Evolutionary conservation across 2,888 invertebrate species (phyloP), one percentile per base, ranked within the genome.

Genomic region (Iphiclides podalirius): DNA sequence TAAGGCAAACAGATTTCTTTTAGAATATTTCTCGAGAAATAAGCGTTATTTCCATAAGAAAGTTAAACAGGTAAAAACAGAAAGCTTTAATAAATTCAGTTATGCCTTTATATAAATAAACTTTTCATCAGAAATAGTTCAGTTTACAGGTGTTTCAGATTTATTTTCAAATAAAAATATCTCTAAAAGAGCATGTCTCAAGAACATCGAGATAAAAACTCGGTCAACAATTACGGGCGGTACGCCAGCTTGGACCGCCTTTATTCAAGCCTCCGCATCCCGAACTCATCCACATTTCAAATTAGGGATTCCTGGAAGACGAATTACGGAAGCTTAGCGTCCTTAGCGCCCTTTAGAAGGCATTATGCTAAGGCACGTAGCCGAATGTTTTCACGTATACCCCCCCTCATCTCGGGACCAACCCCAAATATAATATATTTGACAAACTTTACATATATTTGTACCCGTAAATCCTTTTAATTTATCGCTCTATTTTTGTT

Each of bases 361-460:
- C 78, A 88, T 88, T 88, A 88, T 88, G 88, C 87, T 73, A 70
- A 74, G 74, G 87, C 88, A 88, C 88, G 88, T 85, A 79, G 67
- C 68, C 71, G 81, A 78, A 86, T 87, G 79, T 81, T 87, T 87
- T 79, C 88, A 88, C 88, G 88, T 81, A 75, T 72, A 75, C 73
- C 76, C 78, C 79, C 75, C 57, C 78, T 75, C 82, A 75, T 79
- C 82, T 79, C 73, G 76, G 76, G 72, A 67, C 80, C 82, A 72
- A 80, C 85, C 88, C 87, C 85, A 79, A 80, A 85, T 83, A 88
- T 88, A 87, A 88, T 88, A 87, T 85, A 87, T 87, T 81, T 81
- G 72, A 79, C 79, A 86, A 88, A 88, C 88, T 88, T 88, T 85
- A 88, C 88, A 88, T 88, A 88, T 88, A 88, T 88, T 88, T 88